These are phyloP conservation scores for Spatula versicolor DNA, from an alignment of 2,797 vertebrate genomes.

Conservation along the genomic window DNA sequence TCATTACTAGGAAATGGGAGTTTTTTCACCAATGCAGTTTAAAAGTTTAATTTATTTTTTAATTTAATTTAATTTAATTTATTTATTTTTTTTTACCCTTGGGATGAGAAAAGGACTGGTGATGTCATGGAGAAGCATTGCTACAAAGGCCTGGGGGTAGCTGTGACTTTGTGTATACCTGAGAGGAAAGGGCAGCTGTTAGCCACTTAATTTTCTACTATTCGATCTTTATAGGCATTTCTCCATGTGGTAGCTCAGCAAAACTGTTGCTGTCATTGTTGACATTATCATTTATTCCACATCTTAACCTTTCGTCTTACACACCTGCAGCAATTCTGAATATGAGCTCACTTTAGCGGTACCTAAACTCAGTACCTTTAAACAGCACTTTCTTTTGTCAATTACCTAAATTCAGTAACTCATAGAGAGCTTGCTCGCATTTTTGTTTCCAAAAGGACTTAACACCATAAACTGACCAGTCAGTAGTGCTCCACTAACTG, in stretches of 20 bases:
- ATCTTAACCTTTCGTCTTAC: not conserved
- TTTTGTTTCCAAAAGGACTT: conserved; percentile 31
- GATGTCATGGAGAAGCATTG: not conserved
- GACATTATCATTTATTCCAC: not conserved
- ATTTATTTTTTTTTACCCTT: not conserved
- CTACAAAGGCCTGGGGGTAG: not conserved
- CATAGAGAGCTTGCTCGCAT: not conserved
- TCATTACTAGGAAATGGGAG: not conserved
- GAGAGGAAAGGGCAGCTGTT: not conserved
- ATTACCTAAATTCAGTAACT: conserved; percentile 18
- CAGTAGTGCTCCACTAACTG: not conserved
- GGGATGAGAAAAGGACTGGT: not conserved
- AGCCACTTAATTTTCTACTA: not conserved
- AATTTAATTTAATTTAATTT: not conserved
- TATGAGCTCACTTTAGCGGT: not conserved
- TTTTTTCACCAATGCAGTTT: not conserved
- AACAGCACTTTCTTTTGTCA: conserved; percentile 27
- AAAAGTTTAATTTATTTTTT: not conserved
- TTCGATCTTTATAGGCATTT: not conserved
- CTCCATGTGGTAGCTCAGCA: not conserved
- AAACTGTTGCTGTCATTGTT: not conserved
- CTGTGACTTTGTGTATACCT: not conserved
- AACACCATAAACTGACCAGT: not conserved
- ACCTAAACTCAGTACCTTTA: not conserved
- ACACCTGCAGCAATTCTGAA: not conserved